These are phyloP conservation scores for Meloidogyne chitwoodi DNA, from an alignment of 1,140 invertebrate species.

Conservation along the genomic window DNA sequence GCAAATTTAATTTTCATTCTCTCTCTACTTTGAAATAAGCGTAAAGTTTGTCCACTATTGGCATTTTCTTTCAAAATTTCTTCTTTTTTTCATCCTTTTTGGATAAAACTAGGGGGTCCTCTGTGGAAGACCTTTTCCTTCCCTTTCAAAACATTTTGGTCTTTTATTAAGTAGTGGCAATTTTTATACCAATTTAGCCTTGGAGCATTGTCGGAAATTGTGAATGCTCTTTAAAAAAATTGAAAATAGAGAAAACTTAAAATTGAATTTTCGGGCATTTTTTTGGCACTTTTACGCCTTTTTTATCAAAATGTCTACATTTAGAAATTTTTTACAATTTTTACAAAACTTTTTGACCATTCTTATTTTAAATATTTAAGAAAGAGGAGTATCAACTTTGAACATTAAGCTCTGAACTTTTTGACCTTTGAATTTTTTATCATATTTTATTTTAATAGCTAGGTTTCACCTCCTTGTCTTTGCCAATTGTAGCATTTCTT, in stretches of 20 bases:
- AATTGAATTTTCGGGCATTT: neutral
- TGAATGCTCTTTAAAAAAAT: neutral
- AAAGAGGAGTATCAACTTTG: too few relatives aligned
- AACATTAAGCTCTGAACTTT: too few relatives aligned
- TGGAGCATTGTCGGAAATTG: neutral
- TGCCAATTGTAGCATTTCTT: too few relatives aligned
- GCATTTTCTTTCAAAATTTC: neutral
- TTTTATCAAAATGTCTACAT: neutral
- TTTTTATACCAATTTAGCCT: neutral
- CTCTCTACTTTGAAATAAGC: too few relatives aligned
- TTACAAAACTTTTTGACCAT: neutral
- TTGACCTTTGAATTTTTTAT: too few relatives aligned
- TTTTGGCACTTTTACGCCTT: neutral
- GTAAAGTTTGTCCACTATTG: neutral
- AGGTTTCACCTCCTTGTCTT: too few relatives aligned
- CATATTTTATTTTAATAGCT: too few relatives aligned
- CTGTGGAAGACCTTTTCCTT: neutral
- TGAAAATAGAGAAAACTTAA: neutral
- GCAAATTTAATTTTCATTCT: neutral
- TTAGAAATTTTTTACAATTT: neutral
- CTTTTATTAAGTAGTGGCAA: neutral
- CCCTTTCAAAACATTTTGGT: too few relatives aligned
- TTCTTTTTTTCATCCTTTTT: neutral
- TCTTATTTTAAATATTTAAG: too few relatives aligned
- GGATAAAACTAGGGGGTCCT: neutral